phyloP scores from a whole-genome alignment of 1,140 invertebrate genomes.

The Pogonomyrmex californicus region DNA sequence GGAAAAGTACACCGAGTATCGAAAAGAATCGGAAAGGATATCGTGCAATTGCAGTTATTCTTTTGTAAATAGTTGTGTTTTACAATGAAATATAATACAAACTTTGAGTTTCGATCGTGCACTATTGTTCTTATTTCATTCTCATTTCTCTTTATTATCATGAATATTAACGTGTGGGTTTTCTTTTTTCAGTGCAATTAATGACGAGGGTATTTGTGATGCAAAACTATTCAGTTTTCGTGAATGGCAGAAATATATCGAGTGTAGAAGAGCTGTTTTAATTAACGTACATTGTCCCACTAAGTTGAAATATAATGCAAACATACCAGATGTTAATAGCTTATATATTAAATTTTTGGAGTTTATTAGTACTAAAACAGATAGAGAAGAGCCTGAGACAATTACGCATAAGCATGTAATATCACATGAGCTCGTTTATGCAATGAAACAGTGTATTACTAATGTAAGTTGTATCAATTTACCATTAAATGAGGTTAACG shows the following conservation, averaged over 20 bases:
- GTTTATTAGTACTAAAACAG: constrained; percentile 69
- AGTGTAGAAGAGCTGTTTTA: constrained; percentile 88
- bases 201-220: constrained; percentile 72
- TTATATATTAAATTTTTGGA: constrained; percentile 79
- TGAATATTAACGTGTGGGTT: neutral
- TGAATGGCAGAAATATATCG: constrained; percentile 89
- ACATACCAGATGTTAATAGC: constrained; percentile 71
- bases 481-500: constrained; percentile 58
- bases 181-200: constrained; percentile 75
- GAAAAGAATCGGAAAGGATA: neutral
- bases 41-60: constrained; percentile 38
- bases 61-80: constrained; percentile 33
- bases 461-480: constrained; percentile 66
- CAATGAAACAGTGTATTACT: constrained; percentile 74
- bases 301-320: constrained; percentile 80
- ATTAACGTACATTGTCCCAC: constrained; percentile 87
- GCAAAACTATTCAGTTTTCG: constrained; percentile 88
- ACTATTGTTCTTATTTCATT: neutral
- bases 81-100: neutral
- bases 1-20: constrained; percentile 48
- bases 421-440: constrained; percentile 65
- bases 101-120: neutral
- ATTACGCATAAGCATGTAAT: constrained; percentile 67
- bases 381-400: constrained; percentile 61
- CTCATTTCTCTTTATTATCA: neutral